Base-by-base conservation (phyloP, 1,140 invertebrate species). In the Cyclina sinensis region DNA sequence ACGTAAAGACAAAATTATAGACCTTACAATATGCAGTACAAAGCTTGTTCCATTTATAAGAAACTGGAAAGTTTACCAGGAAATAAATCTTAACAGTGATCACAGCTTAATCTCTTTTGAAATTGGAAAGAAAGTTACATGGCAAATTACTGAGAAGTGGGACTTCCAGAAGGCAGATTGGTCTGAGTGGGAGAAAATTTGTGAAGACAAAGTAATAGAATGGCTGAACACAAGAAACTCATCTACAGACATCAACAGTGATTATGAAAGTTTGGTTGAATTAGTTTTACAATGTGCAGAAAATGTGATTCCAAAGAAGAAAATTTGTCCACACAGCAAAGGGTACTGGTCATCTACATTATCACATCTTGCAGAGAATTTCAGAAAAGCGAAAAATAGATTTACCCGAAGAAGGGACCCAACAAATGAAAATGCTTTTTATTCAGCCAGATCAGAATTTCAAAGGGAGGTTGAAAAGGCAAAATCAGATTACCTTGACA, bases 151-250 rank as follows among this genome's bases (percentile, higher is more conserved):
- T 7, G 39, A 43, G 48, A 78, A 43, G 27, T 78, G 74, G 74
- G 39, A 78, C 43, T 48, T 78, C 48, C 16, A 48, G 27, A 48
- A 39, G 14, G 48, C 74, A 35, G 74, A 78, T 78, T 78, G 74
- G 74, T 46, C 24, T 18, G 4, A 14, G 27, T 78, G 35, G 35
- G 9, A 78, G 21, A 21, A 21, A 12, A 14, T 21, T 3, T 59
- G 57, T 59, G 4, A 7, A 27, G 7, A 59, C 9, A n/a, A 59
- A 59, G 21, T 59, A 46, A 46, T 9, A 46, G 43, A 46, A 46
- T 46, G 43, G 43, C 43, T 46, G 43, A 46, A 46, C 43, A 46
- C 7, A 7, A 46, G 43, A 46, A 46, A 46, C 16, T 9, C 7
- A 46, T 7, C 7, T 9, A 46, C 43, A 46, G 16, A 46, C 16